Evolutionary conservation across 1,140 invertebrate genomes (phyloP).

Genomic region (Meloidogyne hapla): DNA sequence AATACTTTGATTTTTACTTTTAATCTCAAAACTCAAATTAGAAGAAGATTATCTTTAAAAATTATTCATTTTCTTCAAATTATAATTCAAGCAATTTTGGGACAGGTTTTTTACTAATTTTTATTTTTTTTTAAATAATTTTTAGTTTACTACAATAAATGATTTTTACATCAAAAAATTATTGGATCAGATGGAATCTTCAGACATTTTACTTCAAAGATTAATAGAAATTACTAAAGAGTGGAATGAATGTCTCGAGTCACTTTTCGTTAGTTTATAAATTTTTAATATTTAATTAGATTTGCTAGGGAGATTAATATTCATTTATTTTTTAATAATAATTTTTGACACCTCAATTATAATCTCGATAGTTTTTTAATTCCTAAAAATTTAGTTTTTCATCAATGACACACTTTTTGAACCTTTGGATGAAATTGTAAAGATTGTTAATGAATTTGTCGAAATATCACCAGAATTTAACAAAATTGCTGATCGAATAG

Average conservation of each 20-base stretch:
- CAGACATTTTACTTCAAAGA: not conserved
- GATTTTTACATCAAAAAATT: not conserved
- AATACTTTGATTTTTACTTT: not conserved
- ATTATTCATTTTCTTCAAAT: constrained; percentile 1
- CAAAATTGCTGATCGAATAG: not conserved
- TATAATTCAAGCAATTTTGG: not conserved
- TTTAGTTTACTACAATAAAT: not conserved
- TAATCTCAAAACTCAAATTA: not conserved
- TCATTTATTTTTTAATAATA: too few species aligned
- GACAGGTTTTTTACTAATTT: not conserved
- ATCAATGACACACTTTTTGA: not conserved
- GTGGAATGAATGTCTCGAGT: not conserved
- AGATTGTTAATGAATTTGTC: not conserved
- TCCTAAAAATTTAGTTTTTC: not conserved
- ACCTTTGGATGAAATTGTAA: not conserved
- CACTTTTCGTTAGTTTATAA: not conserved
- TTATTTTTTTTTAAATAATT: not conserved
- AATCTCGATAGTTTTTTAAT: too few species aligned
- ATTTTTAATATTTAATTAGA: too few species aligned
- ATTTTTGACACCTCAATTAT: too few species aligned
- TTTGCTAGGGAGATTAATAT: too few species aligned
- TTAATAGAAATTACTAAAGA: not conserved
- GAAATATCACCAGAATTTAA: not conserved
- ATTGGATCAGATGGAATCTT: not conserved
- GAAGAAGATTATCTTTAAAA: not conserved